Evolutionary conservation across 2,113 vertebrate species (phyloP).

Genomic region (Chauna torquata): DNA sequence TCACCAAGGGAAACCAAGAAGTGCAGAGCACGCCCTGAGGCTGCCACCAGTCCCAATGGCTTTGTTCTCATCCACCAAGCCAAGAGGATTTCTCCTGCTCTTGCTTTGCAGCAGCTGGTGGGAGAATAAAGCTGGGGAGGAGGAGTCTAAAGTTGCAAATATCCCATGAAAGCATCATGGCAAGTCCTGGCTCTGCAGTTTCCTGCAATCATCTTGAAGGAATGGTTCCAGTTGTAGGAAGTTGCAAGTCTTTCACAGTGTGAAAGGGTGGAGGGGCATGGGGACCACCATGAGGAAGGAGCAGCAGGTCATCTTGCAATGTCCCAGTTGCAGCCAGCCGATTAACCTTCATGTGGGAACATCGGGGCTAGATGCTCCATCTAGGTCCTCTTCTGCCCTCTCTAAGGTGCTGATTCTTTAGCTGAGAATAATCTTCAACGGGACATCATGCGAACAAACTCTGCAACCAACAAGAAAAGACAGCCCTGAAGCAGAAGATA

Average conservation of each 20-base stretch:
- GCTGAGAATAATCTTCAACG: conserved; percentile 80
- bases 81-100: conserved; percentile 19
- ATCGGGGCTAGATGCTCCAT: conserved; percentile 57
- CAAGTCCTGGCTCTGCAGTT: conserved; percentile 60
- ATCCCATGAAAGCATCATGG: conserved; percentile 60
- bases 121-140: conserved; percentile 65
- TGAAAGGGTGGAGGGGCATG: conserved; percentile 75
- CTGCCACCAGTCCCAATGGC: conserved; percentile 54
- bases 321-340: conserved; percentile 69
- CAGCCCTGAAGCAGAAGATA: not conserved
- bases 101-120: conserved; percentile 52
- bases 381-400: conserved; percentile 67
- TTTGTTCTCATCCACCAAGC: conserved; percentile 34
- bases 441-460: conserved; percentile 98
- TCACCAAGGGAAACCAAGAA: conserved; percentile 66
- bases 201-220: conserved; percentile 29
- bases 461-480: conserved; percentile 71
- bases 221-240: conserved; percentile 79
- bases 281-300: conserved; percentile 66
- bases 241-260: conserved; percentile 81
- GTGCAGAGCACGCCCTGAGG: conserved; percentile 63
- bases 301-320: conserved; percentile 71
- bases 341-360: conserved; percentile 67
- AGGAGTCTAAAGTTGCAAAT: conserved; percentile 57
- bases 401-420: conserved; percentile 59